Evolutionary conservation across 2,113 vertebrate genomes (phyloP).

Genomic region (Vidua chalybeata): DNA sequence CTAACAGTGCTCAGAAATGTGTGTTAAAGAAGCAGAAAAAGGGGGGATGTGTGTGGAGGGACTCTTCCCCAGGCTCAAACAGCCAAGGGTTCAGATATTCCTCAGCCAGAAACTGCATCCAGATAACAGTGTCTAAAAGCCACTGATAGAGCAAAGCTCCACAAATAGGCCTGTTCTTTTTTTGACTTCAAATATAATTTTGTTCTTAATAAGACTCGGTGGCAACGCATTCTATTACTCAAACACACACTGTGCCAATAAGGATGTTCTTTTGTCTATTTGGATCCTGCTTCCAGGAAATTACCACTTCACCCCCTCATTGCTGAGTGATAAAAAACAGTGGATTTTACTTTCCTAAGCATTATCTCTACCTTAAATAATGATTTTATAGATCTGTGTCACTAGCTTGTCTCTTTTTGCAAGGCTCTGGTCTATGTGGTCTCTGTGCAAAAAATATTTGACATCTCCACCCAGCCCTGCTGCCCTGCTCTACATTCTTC

Average conservation of each 20-base stretch:
- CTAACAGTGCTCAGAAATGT: background rate
- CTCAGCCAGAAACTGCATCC: background rate
- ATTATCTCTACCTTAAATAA: background rate
- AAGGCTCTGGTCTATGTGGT: background rate
- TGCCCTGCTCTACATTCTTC: background rate
- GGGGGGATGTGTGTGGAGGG: background rate
- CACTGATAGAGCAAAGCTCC: background rate
- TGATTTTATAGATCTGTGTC: background rate
- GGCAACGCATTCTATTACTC: background rate
- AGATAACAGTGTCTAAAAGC: background rate
- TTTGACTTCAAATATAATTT: background rate
- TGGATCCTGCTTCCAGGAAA: background rate
- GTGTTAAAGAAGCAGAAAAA: background rate
- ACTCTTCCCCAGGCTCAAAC: background rate
- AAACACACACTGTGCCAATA: background rate
- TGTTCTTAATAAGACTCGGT: background rate
- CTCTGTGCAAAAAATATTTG: background rate
- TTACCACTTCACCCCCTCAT: background rate
- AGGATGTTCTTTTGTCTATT: background rate
- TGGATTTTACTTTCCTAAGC: background rate
- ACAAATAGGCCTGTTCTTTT: background rate
- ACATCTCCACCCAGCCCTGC: background rate
- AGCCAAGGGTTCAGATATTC: background rate
- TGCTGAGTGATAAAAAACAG: background rate
- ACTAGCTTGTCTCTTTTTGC: background rate